These are phyloP conservation scores for Rhaphigaster nebulosa DNA, from an alignment of 2,888 invertebrate genomes.

Conservation along the genomic window DNA sequence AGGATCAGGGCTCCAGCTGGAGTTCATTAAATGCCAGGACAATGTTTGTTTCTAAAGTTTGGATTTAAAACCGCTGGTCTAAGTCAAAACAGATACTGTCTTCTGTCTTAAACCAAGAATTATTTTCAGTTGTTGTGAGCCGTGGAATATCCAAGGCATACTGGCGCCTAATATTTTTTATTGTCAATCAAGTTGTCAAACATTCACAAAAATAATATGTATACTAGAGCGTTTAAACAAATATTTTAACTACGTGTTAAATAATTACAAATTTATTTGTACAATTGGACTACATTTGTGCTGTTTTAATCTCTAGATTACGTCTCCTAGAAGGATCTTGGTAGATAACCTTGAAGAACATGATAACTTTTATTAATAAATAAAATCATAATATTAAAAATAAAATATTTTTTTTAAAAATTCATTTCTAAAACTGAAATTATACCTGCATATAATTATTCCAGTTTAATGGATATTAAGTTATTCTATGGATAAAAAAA, in stretches of 20 bases:
- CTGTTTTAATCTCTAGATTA: conserved; percentile 1
- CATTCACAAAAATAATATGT: no score
- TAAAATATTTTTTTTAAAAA: no score
- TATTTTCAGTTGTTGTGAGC: neutral
- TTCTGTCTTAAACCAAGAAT: neutral
- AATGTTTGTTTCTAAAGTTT: neutral
- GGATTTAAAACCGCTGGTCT: neutral
- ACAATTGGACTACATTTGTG: neutral
- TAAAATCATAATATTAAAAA: neutral
- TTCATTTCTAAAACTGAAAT: no score
- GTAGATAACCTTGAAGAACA: neutral
- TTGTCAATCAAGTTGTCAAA: neutral
- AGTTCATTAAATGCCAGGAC: neutral
- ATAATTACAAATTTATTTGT: neutral
- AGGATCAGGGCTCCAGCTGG: neutral
- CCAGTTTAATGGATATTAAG: no score
- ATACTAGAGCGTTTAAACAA: no score
- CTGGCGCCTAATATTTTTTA: no score
- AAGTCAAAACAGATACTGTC: conserved; percentile 14
- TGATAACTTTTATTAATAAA: conserved; percentile 23
- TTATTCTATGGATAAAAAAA: no score
- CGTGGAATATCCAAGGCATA: neutral
- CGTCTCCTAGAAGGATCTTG: neutral
- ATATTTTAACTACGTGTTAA: neutral
- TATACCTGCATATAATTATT: no score